Evolutionary conservation across 2,797 vertebrate species (phyloP).

Genomic region (Xyrichtys novacula): DNA sequence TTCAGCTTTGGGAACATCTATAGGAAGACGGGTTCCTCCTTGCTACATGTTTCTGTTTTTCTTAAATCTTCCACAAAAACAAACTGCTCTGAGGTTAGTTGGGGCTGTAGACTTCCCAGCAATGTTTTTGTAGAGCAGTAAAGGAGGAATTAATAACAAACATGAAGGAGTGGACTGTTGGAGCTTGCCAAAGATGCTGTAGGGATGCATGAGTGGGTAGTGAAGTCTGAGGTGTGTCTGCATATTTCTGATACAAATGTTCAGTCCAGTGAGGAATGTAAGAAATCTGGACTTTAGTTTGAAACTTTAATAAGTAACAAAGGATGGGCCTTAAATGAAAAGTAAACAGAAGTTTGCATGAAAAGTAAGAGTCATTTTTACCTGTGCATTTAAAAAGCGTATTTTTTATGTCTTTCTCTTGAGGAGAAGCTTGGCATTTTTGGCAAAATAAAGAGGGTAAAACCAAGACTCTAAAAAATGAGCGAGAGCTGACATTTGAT

Average conservation of each 20-base stretch:
- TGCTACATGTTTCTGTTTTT: constrained; percentile 50
- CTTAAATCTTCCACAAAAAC: constrained; percentile 35
- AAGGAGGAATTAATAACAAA: constrained; percentile 21
- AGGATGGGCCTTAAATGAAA: neutral
- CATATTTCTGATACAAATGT: constrained; percentile 16
- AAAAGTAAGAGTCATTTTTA: too few species aligned
- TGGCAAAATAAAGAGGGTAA: too few species aligned
- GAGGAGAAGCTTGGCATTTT: neutral
- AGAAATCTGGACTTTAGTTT: neutral
- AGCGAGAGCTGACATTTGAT: too few species aligned
- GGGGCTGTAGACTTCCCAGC: neutral
- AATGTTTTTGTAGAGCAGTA: constrained; percentile 20
- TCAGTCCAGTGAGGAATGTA: constrained; percentile 5
- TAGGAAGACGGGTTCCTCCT: constrained; percentile 41
- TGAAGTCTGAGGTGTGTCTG: constrained; percentile 53
- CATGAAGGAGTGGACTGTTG: constrained; percentile 22
- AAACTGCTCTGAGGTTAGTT: constrained; percentile 9
- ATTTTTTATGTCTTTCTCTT: too few species aligned
- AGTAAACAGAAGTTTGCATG: neutral
- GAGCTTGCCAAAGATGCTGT: neutral
- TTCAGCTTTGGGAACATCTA: constrained; percentile 33
- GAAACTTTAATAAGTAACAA: neutral
- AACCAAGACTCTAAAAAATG: too few species aligned
- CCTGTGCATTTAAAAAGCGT: too few species aligned
- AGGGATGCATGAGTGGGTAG: constrained; percentile 30